Percentiles rank a stretch among this genome's conserved stretches.
These are phyloP conservation scores for Hoplias malabaricus DNA, from an alignment of 2,113 vertebrate genomes.

Conservation along the genomic window DNA sequence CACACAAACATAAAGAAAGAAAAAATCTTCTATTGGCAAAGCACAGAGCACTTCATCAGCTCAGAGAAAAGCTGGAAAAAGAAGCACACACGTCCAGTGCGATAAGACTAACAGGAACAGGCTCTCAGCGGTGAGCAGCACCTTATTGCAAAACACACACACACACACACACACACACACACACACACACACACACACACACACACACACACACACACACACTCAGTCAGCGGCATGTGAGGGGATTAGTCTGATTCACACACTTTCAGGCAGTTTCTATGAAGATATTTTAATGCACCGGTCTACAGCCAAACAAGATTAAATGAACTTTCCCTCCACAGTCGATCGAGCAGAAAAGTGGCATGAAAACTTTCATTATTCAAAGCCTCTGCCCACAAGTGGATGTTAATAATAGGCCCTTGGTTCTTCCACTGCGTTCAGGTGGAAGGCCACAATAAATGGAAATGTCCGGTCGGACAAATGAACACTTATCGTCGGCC, in stretches of 20 bases:
- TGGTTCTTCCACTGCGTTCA: not conserved
- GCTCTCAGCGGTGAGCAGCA: not conserved
- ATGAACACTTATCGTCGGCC: conserved; percentile 14
- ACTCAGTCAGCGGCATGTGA: conserved; percentile 2
- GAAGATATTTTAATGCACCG: conserved; percentile 4
- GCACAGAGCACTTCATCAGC: not conserved
- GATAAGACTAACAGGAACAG: conserved; percentile 18
- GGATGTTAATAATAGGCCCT: not conserved
- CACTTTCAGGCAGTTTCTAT: not conserved
- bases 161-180: conserved; percentile 35
- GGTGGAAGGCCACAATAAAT: not conserved
- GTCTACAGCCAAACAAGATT: conserved; percentile 6
- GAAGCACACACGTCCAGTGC: not conserved
- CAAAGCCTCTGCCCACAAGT: not conserved
- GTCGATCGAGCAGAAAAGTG: not conserved
- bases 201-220: conserved; percentile 40
- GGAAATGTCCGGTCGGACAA: not conserved
- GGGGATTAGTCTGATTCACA: conserved; percentile 25
- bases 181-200: conserved; percentile 35
- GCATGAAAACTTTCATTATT: conserved; percentile 24
- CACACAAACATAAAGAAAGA: not conserved
- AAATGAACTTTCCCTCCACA: conserved; percentile 15
- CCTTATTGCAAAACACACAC: conserved; percentile 22
- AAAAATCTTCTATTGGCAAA: not conserved
- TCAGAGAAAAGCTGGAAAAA: not conserved